Evolutionary conservation across 2,797 vertebrate species (phyloP), one percentile per base, ranked within the genome.

Genomic region (Diplodus puntazzo): DNA sequence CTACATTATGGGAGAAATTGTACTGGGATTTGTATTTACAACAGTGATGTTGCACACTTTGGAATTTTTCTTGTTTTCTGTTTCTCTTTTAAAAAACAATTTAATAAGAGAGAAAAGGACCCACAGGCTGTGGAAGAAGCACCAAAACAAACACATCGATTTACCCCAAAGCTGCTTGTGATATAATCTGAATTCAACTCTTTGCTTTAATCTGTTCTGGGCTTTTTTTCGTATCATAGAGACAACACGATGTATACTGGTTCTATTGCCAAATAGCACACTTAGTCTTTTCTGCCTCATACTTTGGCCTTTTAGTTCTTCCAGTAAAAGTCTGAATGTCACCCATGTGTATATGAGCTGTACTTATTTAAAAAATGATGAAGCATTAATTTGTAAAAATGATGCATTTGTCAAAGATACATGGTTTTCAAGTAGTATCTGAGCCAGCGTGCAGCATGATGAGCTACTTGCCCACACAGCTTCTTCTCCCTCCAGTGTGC

Each of bases 391-490:
- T 78, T 64, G 49, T 46, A 14, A 68, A 65, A 68, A 10, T 5
- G 34, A 23, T 61, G 46, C 8, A 63, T 49, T 69, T 73, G 46
- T 58, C 60, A 69, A 61, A 80, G 59, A 76, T 49, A 18, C 59
- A 39, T 76, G 39, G 17, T 49, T 58, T 30, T 54, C 11, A 62
- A 65, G 57, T 8, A 8, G 64, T 55, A 61, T 50, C 59, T 39
- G 57, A 69, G 60, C 46, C 70, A 64, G 21, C 5, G 21, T 6
- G 2, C 57, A 34, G 73, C 79, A 49, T 48, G 55, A 74, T 46
- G 59, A 84, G 73, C 75, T 71, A 23, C 73, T 68, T 79, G 72
- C 70, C 65, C 75, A 74, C 82, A 85, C 76, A 81, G 73, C 61
- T 27, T 68, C 59, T 39, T 55, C 70, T 58, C 66, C 68, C 60